These are phyloP conservation scores for Eulithis testata DNA, from an alignment of 2,888 invertebrate species.

Conservation along the genomic window DNA sequence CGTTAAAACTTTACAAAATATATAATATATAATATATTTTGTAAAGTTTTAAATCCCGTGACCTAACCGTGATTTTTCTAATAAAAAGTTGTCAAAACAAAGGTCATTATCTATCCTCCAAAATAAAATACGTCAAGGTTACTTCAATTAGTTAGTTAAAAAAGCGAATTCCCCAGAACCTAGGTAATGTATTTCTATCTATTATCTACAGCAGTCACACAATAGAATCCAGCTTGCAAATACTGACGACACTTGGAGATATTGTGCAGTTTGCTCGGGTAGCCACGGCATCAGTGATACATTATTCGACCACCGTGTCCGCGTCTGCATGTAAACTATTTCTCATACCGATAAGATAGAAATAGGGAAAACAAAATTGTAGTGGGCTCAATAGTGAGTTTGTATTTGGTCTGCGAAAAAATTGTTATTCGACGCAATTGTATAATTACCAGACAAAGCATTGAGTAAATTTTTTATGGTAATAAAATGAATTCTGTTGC, in stretches of 20 bases:
- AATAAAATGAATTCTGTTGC: no score
- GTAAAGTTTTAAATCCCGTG: no score
- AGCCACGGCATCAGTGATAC: conserved; percentile 60
- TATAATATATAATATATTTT: no score
- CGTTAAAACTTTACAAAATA: no score
- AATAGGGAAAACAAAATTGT: conserved; percentile 23
- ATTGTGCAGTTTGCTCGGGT: conserved; percentile 51
- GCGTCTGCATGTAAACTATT: conserved; percentile 66
- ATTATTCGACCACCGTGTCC: conserved; percentile 61
- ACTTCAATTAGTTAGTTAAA: no score
- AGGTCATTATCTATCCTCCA: no score
- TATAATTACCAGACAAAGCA: no score
- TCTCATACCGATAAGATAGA: conserved; percentile 59
- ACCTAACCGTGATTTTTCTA: no score
- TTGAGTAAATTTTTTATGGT: no score
- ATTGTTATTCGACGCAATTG: not conserved
- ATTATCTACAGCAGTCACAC: conserved; percentile 5
- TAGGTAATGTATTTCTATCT: not conserved
- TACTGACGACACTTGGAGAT: conserved; percentile 51
- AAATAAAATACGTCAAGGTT: no score
- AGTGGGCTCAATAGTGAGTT: not conserved
- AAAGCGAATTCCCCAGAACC: no score
- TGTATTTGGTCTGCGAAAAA: not conserved
- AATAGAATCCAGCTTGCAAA: conserved; percentile 41
- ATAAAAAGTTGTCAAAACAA: no score